Evolutionary conservation across 1,140 invertebrate species (phyloP).

Genomic region (Papilio aristodemus): DNA sequence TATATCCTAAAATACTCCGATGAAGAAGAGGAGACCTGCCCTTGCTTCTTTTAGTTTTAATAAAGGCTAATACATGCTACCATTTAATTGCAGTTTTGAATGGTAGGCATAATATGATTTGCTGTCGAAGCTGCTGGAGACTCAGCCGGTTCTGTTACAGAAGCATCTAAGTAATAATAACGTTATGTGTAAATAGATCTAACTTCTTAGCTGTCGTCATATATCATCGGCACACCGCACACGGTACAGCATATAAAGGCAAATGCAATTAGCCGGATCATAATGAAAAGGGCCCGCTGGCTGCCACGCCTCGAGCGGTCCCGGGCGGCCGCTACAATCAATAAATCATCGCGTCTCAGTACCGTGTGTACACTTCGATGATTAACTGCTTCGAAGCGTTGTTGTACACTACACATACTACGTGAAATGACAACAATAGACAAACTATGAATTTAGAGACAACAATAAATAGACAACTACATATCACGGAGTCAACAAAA

Average conservation of each 20-base stretch:
- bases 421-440: constrained; percentile 16
- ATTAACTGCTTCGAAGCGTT: constrained; percentile 21
- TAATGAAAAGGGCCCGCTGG: constrained; percentile 56
- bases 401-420: constrained; percentile 1
- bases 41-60: too few relatives aligned
- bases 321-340: constrained; percentile 52
- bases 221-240: constrained; percentile 32
- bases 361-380: constrained; percentile 44
- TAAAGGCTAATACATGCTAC: too few relatives aligned
- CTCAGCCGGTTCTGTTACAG: not conserved
- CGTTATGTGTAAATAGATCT: constrained; percentile 26
- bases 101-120: not conserved
- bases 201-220: constrained; percentile 27
- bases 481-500: too few relatives aligned
- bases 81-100: too few relatives aligned
- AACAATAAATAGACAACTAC: too few relatives aligned
- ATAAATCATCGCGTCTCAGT: constrained; percentile 65
- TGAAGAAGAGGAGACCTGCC: too few relatives aligned
- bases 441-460: not conserved
- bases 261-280: constrained; percentile 58
- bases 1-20: too few relatives aligned
- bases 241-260: constrained; percentile 36
- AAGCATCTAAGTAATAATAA: not conserved
- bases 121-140: too few relatives aligned
- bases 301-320: constrained; percentile 45